Evolutionary conservation across 2,797 vertebrate species (phyloP).

Genomic region (Leptodactylus fallax): DNA sequence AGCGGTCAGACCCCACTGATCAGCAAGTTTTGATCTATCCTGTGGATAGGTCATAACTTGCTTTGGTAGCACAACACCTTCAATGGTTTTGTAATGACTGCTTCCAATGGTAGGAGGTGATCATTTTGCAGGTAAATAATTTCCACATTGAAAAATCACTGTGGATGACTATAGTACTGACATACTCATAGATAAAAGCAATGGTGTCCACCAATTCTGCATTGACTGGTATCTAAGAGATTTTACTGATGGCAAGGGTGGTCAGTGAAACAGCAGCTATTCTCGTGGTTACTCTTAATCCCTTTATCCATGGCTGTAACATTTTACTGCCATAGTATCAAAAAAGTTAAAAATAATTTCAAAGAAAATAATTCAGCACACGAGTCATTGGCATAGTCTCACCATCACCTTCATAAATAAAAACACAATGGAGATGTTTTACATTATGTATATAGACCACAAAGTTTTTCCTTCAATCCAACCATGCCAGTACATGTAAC

Average conservation of each 20-base stretch:
- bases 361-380: not conserved
- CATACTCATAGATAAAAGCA: too few relatives aligned
- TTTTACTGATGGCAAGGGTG: not conserved
- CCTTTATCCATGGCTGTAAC: not conserved
- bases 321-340: not conserved
- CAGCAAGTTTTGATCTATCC: too few relatives aligned
- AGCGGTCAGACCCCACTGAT: too few relatives aligned
- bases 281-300: not conserved
- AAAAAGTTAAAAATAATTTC: not conserved
- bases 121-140: too few relatives aligned
- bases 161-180: too few relatives aligned
- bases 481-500: not conserved
- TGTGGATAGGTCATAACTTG: too few relatives aligned
- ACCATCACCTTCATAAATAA: not conserved
- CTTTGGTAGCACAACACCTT: too few relatives aligned
- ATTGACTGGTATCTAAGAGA: not conserved
- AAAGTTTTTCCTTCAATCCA: not conserved
- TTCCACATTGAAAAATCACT: too few relatives aligned
- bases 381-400: not conserved
- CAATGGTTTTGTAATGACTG: too few relatives aligned
- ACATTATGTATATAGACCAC: not conserved
- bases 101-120: too few relatives aligned
- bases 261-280: not conserved
- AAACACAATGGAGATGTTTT: not conserved
- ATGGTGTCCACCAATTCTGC: too few relatives aligned